Evolutionary conservation across 2,797 vertebrate species (phyloP), one percentile per base, ranked within the genome.

Genomic region (Miichthys miiuy): DNA sequence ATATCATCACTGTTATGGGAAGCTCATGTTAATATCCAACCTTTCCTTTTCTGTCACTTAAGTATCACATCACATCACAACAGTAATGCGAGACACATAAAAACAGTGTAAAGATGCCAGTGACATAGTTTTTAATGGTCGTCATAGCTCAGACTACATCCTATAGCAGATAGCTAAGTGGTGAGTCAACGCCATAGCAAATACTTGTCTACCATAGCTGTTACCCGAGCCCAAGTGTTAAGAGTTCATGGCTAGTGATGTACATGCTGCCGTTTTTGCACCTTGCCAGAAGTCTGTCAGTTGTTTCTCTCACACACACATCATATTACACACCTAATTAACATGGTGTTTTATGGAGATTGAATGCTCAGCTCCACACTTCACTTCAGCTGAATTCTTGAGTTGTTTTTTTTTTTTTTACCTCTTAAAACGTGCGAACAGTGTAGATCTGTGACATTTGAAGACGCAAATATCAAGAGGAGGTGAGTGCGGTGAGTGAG

Each of bases 401-500:
- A 47, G 47, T 80, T 70, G 41, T 77, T 48, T 74, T 42, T 27
- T 27, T 27, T 27, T 30, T 30, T 30, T 30, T 30, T 30, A 72
- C 55, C 64, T 55, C 50, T 55, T 17, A 67, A 62, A 74, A 61
- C 34, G 11, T 41, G 30, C 80, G 23, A 76, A n/a, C 41, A 23
- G 12, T 72, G 25, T 47, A 34, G 55, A 14, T 68, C 16, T 58
- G 44, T 60, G 62, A 81, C 60, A 87, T 84, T 83, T 81, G 18
- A 77, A 75, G 48, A 65, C 48, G 20, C 20, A 54, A 87, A 77
- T 84, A 48, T 80, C 10, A 64, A 55, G 52, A 68, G 30, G 46
- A 51, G 68, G 65, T 71, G 65, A n/a, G 48, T 2, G 3, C 48
- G 17, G 68, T 25, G 18, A 78, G 42, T 69, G 30, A 42, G 23